Conservation (phyloP, 2,888 invertebrate genomes). For the Dolichopus griseipennis region DNA sequence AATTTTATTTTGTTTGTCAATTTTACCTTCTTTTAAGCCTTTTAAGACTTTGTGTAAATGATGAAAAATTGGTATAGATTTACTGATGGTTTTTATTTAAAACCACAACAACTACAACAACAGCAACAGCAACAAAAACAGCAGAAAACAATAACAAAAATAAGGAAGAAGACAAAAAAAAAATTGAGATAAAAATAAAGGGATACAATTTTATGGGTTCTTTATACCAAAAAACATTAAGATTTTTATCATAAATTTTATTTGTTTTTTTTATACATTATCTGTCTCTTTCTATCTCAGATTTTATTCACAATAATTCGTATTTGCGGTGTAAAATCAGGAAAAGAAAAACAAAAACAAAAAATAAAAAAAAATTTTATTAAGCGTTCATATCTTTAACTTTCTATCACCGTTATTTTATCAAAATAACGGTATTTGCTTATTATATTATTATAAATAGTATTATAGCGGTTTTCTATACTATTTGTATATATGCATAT, state of each 20-base stretch:
- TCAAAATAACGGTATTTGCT: too few relatives aligned
- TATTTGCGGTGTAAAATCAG: neutral
- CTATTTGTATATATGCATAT: too few relatives aligned
- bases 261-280: neutral
- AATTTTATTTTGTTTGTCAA: neutral
- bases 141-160: too few relatives aligned
- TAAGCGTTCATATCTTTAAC: neutral
- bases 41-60: neutral
- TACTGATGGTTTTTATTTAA: neutral
- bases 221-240: neutral
- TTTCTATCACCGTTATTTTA: too few relatives aligned
- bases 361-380: neutral
- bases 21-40: neutral
- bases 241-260: slow-evolving; percentile 2
- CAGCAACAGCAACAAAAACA: neutral
- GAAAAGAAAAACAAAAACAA: too few relatives aligned
- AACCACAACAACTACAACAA: neutral
- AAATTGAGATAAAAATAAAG: neutral
- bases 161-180: too few relatives aligned
- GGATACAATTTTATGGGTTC: neutral
- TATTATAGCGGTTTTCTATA: too few relatives aligned
- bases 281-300: neutral
- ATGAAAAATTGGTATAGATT: slow-evolving; percentile 3
- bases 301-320: neutral
- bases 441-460: too few relatives aligned